Evolutionary conservation across 2,113 vertebrate species (phyloP), one percentile per base, ranked within the genome.

Genomic region (Lampris incognitus): DNA sequence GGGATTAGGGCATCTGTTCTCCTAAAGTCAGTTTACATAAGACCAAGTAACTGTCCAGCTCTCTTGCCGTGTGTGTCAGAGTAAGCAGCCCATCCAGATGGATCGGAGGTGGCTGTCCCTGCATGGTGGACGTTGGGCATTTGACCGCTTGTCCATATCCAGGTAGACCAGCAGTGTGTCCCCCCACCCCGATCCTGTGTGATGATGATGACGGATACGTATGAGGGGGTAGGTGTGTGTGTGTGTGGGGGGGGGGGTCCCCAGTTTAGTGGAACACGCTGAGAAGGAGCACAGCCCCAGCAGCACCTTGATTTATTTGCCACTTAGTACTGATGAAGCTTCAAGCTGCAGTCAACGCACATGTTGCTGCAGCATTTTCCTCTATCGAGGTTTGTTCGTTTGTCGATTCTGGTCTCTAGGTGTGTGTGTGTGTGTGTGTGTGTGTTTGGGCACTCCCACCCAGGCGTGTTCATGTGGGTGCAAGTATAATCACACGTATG

Each of bases 291-390:
- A 87, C 92, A 94, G 88, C 81, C 55, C 95, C 87, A 89, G 80
- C 66, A 94, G 94, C 92, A 87, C 88, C 87, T 95, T 97, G 97
- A 98, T 99, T 98, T 97, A 98, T 98, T 93, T 95, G 94, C 95
- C 97, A 97, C 96, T 97, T 99, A 97, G 95, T 89, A 89, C 93
- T 97, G 96, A 98, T 98, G 96, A 97, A 95, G 96, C 97, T 94
- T 96, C 96, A 95, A 95, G 96, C 95, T 93, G 94, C 94, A 95
- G 92, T 94, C 95, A 24, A 95, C 92, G 94, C 96, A 94, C 94
- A 95, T 96, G 95, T 95, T 96, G 94, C 93, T 89, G 94, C 91
- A 79, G 94, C 95, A 94, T 97, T 96, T 95, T 96, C 95, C 95
- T 96, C 94, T 85, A 95, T 96, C 95, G 94, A 61, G 71, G 63